Conservation (phyloP, 1,140 invertebrate genomes). For the Nixonia krombeini region DNA sequence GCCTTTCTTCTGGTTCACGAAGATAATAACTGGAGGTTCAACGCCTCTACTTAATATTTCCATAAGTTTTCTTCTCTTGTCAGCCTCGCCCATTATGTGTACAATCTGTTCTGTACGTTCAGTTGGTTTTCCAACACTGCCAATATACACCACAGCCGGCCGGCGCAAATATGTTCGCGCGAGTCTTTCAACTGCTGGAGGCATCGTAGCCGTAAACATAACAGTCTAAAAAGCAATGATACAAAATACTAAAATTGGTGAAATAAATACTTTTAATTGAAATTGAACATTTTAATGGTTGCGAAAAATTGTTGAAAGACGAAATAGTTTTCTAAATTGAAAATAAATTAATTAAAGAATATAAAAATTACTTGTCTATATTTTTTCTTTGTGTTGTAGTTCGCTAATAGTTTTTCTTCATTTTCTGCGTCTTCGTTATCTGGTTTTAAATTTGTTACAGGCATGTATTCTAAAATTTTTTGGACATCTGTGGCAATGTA, state of each 20-base stretch:
- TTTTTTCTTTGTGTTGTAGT: conserved; percentile 98
- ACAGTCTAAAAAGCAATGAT: conserved; percentile 96
- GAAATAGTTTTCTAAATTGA: too few relatives aligned
- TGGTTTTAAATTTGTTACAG: conserved; percentile 98
- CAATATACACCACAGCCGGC: conserved; percentile 98
- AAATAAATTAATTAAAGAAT: conserved; percentile 14
- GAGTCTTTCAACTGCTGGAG: conserved; percentile 95
- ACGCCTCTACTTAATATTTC: conserved; percentile 89
- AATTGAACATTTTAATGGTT: too few relatives aligned
- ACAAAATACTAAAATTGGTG: too few relatives aligned
- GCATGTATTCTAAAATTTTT: conserved; percentile 98
- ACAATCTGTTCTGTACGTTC: conserved; percentile 99
- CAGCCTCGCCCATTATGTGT: conserved; percentile 93
- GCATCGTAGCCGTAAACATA: conserved; percentile 99
- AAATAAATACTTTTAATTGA: too few relatives aligned
- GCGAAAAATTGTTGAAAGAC: background rate
- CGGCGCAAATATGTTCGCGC: conserved; percentile 95
- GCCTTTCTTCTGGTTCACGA: conserved; percentile 99
- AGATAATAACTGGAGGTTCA: conserved; percentile 98
- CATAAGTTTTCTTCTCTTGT: conserved; percentile 93
- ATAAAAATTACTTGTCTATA: conserved; percentile 83
- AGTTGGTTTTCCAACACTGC: conserved; percentile 97
- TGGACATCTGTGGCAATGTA: conserved; percentile 84
- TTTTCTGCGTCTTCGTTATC: conserved; percentile 99
- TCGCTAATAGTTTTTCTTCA: conserved; percentile 89